Evolutionary conservation across 2,888 invertebrate species (phyloP), one percentile per base, ranked within the genome.

Genomic region (Leptopilina syphax): DNA sequence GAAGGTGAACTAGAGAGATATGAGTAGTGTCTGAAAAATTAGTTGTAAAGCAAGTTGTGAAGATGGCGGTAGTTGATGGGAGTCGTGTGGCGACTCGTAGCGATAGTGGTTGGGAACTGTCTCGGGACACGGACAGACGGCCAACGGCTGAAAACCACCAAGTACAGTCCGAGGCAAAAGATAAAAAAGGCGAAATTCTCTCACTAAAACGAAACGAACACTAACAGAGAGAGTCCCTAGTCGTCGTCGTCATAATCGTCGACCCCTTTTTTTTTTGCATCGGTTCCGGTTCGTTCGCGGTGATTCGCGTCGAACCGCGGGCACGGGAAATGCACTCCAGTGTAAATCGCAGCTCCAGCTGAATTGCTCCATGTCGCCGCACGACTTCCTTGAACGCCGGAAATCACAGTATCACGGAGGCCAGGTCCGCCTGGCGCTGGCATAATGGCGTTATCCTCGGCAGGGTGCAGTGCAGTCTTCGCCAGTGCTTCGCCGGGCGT

Each of bases 401-500:
- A 73, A 73, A 73, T 57, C 34, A 24, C 73, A 73, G 24, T 57
- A 54, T 80, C 78, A 80, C 79, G 77, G 79, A 80, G 82, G 81
- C 84, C 77, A 77, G 81, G 80, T 82, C 77, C 81, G 82, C 77
- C 73, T 73, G 73, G 84, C 83, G 77, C 73, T 73, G 57, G 84
- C 83, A 89, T 88, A 88, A 92, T 92, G 91, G 91, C 91, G 91
- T 89, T 92, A 88, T 87, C 89, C 87, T 87, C 89, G 85, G 86
- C 87, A 84, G 88, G 84, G 84, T 84, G 87, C 88, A 88, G 87
- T 88, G 88, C 87, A 86, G 84, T 86, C 82, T 80, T 79, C 77
- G 83, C 79, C 80, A 83, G 83, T 83, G 80, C 82, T 80, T 85
- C 86, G 82, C 82, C 85, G 83, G 81, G 80, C 79, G 84, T 83